Evolutionary conservation across 2,888 invertebrate species (phyloP), one percentile per base, ranked within the genome.

Genomic region (Sipha maydis): DNA sequence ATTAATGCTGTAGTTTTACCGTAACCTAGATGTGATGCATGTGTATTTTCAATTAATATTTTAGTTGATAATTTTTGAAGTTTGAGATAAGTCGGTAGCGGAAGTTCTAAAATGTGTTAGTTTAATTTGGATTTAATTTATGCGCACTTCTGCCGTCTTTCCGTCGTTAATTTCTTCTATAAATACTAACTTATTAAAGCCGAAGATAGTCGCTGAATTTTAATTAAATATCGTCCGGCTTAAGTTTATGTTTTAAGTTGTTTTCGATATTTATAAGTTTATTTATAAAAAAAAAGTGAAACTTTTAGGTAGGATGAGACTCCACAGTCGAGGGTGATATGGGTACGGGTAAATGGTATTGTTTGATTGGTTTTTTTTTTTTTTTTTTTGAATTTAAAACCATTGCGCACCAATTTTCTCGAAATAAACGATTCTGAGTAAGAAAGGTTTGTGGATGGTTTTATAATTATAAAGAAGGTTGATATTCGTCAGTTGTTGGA

Each of bases 51-150:
- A 78, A 85, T 85, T 85, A 78, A 85, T 85, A 77, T 38, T 83
- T 83, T 67, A 31, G 84, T 71, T 67, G 61, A 82, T 28, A 69
- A 21, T 73, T 25, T 83, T 28, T 34, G 54, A 21, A 34, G 48
- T 73, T 34, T 54, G 73, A 83, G 31, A 73, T 34, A 73, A 83
- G 71, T 73, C 19, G 31, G 34, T 34, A 73, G 54, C 73, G 54
- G 28, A 78, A 69, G 85, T 41, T 28, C 69, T 69, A 78, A 85
- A 76, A 77, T 3, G 67, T 31, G 61, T 67, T 76, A 61, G 54
- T 85, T 85, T 69, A 85, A 77, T 85, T 83, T 83, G 25, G 67
- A 71, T 54, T 83, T 54, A 83, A 48, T 83, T 77, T 77, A 4
- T 67, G 61, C 77, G 61, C 77, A 19, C 48, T 48, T 76, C 61